A percentile compares a stretch with the other conserved stretches of the same genome.
Conservation (phyloP, 2,888 invertebrate genomes). For the Heteromurus nitidus region DNA sequence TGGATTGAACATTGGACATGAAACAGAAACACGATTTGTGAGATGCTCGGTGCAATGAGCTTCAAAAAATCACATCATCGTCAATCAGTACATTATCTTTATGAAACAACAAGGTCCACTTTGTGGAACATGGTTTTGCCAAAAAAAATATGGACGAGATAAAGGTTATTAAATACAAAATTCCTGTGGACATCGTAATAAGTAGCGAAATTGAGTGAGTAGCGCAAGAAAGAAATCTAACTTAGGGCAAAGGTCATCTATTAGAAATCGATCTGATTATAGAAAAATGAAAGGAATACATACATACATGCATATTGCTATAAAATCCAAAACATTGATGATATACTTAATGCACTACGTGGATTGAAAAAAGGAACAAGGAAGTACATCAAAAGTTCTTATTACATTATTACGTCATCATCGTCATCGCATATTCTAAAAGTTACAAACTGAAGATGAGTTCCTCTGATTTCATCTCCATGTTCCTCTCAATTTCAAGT, state of each 20-base stretch:
- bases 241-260: constrained; percentile 3
- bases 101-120: background rate
- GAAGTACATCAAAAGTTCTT: background rate
- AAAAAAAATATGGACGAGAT: background rate
- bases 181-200: too few relatives aligned
- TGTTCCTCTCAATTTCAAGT: too few relatives aligned
- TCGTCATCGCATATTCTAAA: too few relatives aligned
- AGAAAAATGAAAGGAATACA: background rate
- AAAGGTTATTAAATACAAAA: constrained; percentile 3
- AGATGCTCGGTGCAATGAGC: background rate
- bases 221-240: too few relatives aligned
- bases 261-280: constrained; percentile 4
- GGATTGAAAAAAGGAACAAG: background rate
- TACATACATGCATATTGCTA: background rate
- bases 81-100: constrained; percentile 37
- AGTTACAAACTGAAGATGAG: too few relatives aligned
- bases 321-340: background rate
- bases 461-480: too few relatives aligned
- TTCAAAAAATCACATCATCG: constrained; percentile 2
- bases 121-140: background rate
- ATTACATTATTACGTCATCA: too few relatives aligned
- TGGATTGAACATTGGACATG: too few relatives aligned
- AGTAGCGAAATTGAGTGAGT: too few relatives aligned
- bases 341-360: background rate
- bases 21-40: background rate